Percentiles rank a stretch among this genome's conserved stretches.
These are phyloP conservation scores for Copsychus sechellarum DNA, from an alignment of 2,113 vertebrate species.

Conservation along the genomic window DNA sequence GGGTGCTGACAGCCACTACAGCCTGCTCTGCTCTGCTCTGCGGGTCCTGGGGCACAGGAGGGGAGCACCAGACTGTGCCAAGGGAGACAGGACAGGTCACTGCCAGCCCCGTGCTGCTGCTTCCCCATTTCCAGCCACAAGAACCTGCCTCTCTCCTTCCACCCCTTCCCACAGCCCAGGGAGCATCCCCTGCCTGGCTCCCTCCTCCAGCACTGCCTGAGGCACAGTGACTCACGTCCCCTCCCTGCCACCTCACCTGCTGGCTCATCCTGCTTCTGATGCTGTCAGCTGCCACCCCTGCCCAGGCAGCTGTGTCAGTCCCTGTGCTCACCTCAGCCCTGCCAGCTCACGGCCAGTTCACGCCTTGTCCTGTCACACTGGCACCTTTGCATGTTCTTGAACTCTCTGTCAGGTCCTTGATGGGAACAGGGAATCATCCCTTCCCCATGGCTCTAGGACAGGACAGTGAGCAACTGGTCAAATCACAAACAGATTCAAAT, in stretches of 20 bases:
- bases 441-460: not conserved
- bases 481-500: not conserved
- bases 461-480: not conserved
- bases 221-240: not conserved
- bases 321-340: not conserved
- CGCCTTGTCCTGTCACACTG: not conserved
- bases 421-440: not conserved
- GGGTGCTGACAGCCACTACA: rapidly evolving
- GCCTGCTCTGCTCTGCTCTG: not conserved
- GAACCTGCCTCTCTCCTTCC: not conserved
- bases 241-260: not conserved
- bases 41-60: not conserved
- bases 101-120: rapidly evolving
- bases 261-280: not conserved
- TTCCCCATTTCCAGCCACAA: not conserved
- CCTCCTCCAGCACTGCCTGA: not conserved
- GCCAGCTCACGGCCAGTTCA: not conserved
- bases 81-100: not conserved
- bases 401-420: not conserved
- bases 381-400: not conserved
- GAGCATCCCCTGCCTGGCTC: not conserved
- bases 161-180: not conserved
- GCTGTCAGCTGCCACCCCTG: not conserved
- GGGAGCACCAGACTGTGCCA: not conserved
- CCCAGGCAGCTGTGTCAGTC: not conserved